Percentiles rank a stretch among this genome's conserved stretches.
phyloP scores from a whole-genome alignment of 2,797 vertebrate genomes.

The Lutjanus argentimaculatus region DNA sequence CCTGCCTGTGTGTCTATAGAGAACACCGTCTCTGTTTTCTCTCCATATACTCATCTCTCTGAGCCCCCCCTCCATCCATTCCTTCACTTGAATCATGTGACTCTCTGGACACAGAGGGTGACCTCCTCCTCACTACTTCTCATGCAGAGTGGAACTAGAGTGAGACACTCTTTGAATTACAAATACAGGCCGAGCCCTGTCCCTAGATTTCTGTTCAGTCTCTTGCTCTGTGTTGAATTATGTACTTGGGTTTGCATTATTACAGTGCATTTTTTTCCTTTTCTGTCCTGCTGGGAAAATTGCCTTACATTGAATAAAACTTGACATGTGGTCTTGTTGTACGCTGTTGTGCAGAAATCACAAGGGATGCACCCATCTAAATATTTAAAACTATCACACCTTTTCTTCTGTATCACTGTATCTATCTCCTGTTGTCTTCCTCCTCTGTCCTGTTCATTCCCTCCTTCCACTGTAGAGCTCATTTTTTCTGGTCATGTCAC shows the following conservation, averaged over 20 bases:
- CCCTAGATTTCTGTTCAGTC: conserved; percentile 27
- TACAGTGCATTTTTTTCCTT: background rate
- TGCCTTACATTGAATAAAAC: background rate
- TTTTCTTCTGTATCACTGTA: conserved; percentile 6
- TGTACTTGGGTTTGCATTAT: conserved; percentile 1
- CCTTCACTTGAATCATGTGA: conserved; percentile 70
- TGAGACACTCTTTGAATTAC: conserved; percentile 68
- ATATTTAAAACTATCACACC: conserved; percentile 14
- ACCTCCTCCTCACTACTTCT: conserved; percentile 69
- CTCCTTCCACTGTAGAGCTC: background rate
- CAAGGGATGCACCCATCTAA: background rate
- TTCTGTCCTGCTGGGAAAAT: conserved; percentile 1
- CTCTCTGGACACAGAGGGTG: conserved; percentile 68
- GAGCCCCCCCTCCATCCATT: conserved; percentile 14
- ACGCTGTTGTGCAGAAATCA: background rate
- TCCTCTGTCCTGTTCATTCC: conserved; percentile 1
- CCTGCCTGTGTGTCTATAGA: conserved; percentile 46
- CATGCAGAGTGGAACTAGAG: conserved; percentile 66
- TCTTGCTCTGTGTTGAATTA: background rate
- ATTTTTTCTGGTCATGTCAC: conserved; percentile 21
- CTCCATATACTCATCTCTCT: conserved; percentile 36
- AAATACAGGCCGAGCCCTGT: conserved; percentile 43
- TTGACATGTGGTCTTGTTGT: background rate
- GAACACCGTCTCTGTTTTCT: conserved; percentile 58
- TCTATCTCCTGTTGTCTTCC: conserved; percentile 5